Evolutionary conservation across 2,888 invertebrate genomes (phyloP).

Genomic region (Charanyca ferruginea): DNA sequence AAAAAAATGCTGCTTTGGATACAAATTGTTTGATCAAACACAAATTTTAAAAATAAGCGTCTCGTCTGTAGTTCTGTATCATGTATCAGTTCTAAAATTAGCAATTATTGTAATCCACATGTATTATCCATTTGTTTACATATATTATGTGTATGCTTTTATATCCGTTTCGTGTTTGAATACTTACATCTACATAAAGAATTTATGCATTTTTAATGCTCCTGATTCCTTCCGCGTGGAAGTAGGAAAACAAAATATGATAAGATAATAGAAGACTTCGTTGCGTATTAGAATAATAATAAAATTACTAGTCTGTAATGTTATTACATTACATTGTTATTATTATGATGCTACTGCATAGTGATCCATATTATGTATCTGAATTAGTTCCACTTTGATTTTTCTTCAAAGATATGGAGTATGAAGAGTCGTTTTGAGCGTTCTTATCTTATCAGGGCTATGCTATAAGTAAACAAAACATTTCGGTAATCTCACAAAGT

Average conservation of each 20-base stretch:
- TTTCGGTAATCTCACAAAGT: slow-evolving; percentile 12
- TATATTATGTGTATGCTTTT: slow-evolving; percentile 9
- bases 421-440: neutral
- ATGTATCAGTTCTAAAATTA: slow-evolving; percentile 21
- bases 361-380: too few species aligned
- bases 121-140: slow-evolving; percentile 26
- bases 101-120: slow-evolving; percentile 19
- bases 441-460: slow-evolving; percentile 29
- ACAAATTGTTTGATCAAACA: slow-evolving; percentile 40
- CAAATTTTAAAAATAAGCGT: slow-evolving; percentile 4
- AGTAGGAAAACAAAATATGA: slow-evolving; percentile 9
- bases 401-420: too few species aligned
- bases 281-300: too few species aligned
- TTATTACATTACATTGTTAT: too few species aligned
- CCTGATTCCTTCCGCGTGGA: slow-evolving; percentile 16
- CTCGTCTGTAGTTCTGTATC: too few species aligned
- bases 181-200: neutral
- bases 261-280: neutral
- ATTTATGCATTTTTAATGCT: too few species aligned
- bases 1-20: slow-evolving; percentile 10
- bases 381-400: too few species aligned
- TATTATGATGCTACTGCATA: too few species aligned
- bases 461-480: slow-evolving; percentile 22
- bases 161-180: slow-evolving; percentile 44
- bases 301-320: too few species aligned